Base-by-base conservation (phyloP, 2,113 vertebrate species). In the Leucopsar rothschildi region DNA sequence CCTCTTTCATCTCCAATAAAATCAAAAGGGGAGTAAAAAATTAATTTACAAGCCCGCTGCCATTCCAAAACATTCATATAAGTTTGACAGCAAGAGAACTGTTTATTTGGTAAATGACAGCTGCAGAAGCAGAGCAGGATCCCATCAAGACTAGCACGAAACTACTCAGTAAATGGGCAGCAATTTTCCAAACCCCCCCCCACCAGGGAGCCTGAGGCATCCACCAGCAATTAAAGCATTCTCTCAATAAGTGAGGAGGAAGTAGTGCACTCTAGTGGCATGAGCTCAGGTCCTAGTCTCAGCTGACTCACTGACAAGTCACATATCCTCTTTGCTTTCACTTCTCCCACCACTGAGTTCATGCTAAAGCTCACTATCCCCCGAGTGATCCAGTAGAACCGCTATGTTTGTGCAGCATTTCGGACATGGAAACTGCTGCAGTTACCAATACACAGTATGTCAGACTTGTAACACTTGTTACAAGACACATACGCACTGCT, bases 201-300 rank as follows among this genome's bases (percentile, higher is more conserved):
- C 20, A 66, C 22, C 52, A 66, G 71, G 31, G 18, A 94, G 61
- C 33, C 57, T 47, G 33, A 66, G 82, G n/a, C 73, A 95, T 35
- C 73, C 47, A 71, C 22, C 15, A 61, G 45, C 50, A 50, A 71
- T 82, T 86, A 27, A 86, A 72, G 56, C 66, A 86, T 64, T 89
- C 52, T 76, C 29, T 68, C 40, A 35, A 0, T 27, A 77, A 88
- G 39, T 45, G 49, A 63, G 77, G 92, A 76, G 68, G 78, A 88
- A 92, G 78, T 21, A 88, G 80, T 96, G 91, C 88, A 94, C 89
- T 75, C 90, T 81, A 96, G 89, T 25, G 87, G 93, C 88, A 95
- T 0, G 3, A 94, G 35, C 44, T 44, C 68, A 27, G 28, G 70
- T 37, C 31, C 47, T 37, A n/a, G 8, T 33, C 57, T 72, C 65